Conservation (phyloP, 2,797 vertebrate species). For the Momotus momota region DNA sequence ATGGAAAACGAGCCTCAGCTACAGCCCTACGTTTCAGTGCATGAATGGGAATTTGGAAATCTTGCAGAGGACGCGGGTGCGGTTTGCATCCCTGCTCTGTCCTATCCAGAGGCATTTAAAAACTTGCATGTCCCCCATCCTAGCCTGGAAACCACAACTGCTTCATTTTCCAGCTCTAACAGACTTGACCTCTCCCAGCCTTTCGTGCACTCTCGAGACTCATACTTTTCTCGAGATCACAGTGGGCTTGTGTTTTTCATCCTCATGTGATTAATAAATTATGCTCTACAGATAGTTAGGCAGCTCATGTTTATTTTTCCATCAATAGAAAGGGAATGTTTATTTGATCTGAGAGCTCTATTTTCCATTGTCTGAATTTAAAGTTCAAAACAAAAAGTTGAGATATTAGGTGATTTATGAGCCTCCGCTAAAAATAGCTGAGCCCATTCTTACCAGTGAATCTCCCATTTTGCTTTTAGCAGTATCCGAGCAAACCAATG, state of each 20-base stretch:
- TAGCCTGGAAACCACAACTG: slow-evolving; percentile 11
- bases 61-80: background rate
- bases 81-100: background rate
- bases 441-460: background rate
- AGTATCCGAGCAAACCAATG: background rate
- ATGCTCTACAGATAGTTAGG: slow-evolving; percentile 42
- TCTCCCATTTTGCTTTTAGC: background rate
- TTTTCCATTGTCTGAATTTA: slow-evolving; percentile 66
- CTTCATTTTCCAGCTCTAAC: background rate
- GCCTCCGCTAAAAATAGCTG: slow-evolving; percentile 7
- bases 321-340: slow-evolving; percentile 44
- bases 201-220: background rate
- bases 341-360: slow-evolving; percentile 39
- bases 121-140: background rate
- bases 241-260: slow-evolving; percentile 24
- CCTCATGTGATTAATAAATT: slow-evolving; percentile 66
- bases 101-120: background rate
- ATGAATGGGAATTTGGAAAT: background rate
- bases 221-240: background rate
- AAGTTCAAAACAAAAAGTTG: slow-evolving; percentile 32
- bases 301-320: slow-evolving; percentile 50
- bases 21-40: background rate
- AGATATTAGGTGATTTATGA: slow-evolving; percentile 16
- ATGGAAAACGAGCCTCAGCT: background rate
- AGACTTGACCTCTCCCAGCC: slow-evolving; percentile 61